phyloP scores from a whole-genome alignment of 2,888 invertebrate species.

The Oscheius sp. region DNA sequence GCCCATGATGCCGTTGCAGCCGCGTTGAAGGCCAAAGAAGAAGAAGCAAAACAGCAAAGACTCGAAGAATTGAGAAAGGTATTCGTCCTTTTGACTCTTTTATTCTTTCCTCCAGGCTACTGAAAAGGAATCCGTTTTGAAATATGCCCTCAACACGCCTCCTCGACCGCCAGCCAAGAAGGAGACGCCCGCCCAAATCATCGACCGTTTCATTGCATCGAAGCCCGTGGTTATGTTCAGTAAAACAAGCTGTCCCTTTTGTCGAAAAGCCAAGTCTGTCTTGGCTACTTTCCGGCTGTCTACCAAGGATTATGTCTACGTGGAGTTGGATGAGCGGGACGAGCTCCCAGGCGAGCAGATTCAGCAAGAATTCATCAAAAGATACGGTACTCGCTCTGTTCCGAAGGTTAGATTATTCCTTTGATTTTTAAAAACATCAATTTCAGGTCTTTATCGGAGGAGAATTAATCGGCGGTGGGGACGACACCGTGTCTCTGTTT shows the following conservation, averaged over 20 bases:
- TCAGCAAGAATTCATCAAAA: slow-evolving; percentile 33
- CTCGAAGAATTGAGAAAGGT: slow-evolving; percentile 31
- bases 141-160: slow-evolving; percentile 14
- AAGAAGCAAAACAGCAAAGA: slow-evolving; percentile 11
- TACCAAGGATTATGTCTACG: slow-evolving; percentile 18
- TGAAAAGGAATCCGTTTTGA: slow-evolving; percentile 23
- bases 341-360: slow-evolving; percentile 33
- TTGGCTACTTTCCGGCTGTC: slow-evolving; percentile 35
- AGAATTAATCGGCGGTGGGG: slow-evolving; percentile 34
- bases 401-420: slow-evolving; percentile 23
- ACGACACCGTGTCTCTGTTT: slow-evolving; percentile 31
- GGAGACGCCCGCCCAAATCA: slow-evolving; percentile 31
- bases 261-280: slow-evolving; percentile 32
- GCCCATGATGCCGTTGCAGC: slow-evolving; percentile 31
- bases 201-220: slow-evolving; percentile 33
- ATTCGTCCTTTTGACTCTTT: neutral
- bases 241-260: slow-evolving; percentile 36
- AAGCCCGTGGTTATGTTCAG: slow-evolving; percentile 38
- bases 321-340: slow-evolving; percentile 38
- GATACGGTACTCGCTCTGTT: slow-evolving; percentile 35
- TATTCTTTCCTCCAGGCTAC: slow-evolving; percentile 5
- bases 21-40: slow-evolving; percentile 30
- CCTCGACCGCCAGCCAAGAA: slow-evolving; percentile 1
- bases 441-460: slow-evolving; percentile 31
- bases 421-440: neutral